Base-by-base conservation (phyloP, 2,113 vertebrate genomes). In the Columba janthina region DNA sequence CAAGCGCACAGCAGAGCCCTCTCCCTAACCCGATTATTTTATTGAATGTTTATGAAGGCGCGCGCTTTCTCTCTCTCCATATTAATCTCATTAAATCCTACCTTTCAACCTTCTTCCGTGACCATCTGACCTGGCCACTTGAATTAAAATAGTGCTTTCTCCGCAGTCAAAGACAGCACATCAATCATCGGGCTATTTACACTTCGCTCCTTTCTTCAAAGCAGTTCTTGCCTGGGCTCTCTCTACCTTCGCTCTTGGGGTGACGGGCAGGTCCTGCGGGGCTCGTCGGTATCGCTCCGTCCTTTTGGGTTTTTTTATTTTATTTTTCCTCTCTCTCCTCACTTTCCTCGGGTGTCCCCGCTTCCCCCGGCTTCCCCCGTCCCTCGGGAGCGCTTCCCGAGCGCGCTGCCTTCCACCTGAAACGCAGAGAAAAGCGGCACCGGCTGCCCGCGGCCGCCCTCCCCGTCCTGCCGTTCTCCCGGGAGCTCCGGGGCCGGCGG, bases 51-150 rank as follows among this genome's bases (percentile, higher is more conserved):
- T 38, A 50, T 12, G 79, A 28, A 78, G 90, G 77, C 67, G 79
- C 77, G 83, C 94, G 66, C 42, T 67, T 65, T 76, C 76, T 67
- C 84, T 15, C 67, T 86, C 84, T 79, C 90, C 93, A 75, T 95
- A 93, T 95, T 96, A 95, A 96, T 96, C 95, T 95, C 95, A 96
- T 89, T 95, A 96, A 96, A 93, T 95, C 95, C 95, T 95, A 94
- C 94, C 94, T 95, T 96, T 97, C 94, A 93, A 95, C 93, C 96
- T 96, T 93, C 94, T 93, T 86, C 96, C 94, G 88, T 93, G 95
- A 96, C 94, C 94, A 90, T 95, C 96, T 96, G 92, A 94, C 95
- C 94, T 90, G 95, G 90, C 93, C 95, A 94, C 93, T 95, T 96
- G 92, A 97, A 97, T 96, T 93, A 75, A 96, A 96, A 97, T 86